Evolutionary conservation across 2,113 vertebrate genomes (phyloP), one percentile per base, ranked within the genome.

Genomic region (Dendrocopos noguchii): DNA sequence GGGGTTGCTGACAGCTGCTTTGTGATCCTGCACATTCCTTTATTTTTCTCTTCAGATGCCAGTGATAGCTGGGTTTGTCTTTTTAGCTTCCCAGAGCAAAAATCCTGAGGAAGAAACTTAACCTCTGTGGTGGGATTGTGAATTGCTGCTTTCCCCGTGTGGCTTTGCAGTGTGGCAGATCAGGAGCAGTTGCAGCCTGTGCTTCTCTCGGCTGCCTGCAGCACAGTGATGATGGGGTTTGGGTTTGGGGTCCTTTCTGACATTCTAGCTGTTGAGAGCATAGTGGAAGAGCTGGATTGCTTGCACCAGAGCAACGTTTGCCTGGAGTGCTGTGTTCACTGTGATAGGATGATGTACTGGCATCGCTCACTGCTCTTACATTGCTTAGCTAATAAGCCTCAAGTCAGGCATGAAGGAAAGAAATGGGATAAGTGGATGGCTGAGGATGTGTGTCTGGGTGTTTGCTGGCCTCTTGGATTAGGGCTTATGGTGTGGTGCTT

Each of bases 381-480:
- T 64, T 89, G 64, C 63, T 33, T 64, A 80, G 64, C 72, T 56
- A 42, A 52, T 34, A 34, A 34, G 17, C 59, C 33, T 85, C 56
- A 60, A 1, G 22, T 66, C 72, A 5, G 53, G 44, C 59, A 3
- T 15, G 65, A 56, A 25, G 67, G 64, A 52, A 34, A 68, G 31
- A 16, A 84, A 34, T 36, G 61, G 75, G 78, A 17, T 63, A 24
- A 63, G 65, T 12, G 77, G n/a, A 12, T 74, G 6, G 36, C 57
- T 39, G 52, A 72, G 44, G 15, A 5, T 57, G 28, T 47, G 44
- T 12, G 4, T 12, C 11, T 0, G 0, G 57, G 57, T 55, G 44
- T 9, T 15, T 5, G 29, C 77, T 55, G 39, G 42, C 25, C 16
- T 80, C 44, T 64, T 46, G n/a, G 27, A 9, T 85, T 79, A 59